Evolutionary conservation across 2,113 vertebrate species (phyloP), one percentile per base, ranked within the genome.

Genomic region (Sus scrofa): DNA sequence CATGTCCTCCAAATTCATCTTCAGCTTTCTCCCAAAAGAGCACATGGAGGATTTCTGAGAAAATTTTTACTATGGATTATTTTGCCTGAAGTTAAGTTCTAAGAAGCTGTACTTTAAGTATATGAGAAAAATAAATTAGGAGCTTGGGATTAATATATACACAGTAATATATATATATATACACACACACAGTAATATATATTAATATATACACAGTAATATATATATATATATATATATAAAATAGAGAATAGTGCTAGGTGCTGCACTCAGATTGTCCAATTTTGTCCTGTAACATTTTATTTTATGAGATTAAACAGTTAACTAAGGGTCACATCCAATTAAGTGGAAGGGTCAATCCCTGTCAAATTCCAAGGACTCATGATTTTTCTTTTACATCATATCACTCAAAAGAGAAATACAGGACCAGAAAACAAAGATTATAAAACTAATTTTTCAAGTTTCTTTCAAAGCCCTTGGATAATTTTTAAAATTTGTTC

Each of bases 51-150:
- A 1, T 58, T 96, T 82, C 89, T 0, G 13, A 94, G 54, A 74
- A 50, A 82, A 77, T 92, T 95, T 94, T 79, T 26, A 92, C 68
- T 62, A 62, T 0, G 0, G 68, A 97, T 98, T 70, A 96, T 79
- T 94, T 95, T 96, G 52, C 77, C 95, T 97, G 75, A 56, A 90
- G 96, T 90, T 63, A 86, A 95, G 62, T 44, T 71, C 13, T 60
- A 93, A 96, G 44, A 26, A 90, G 87, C 19, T 32, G 14, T 58
- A 37, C 34, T 86, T 86, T 54, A 95, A 85, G 14, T 39, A 82
- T 74, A 20, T 63, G 9, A 70, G 18, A 71, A 79, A 87, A 44
- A 39, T 37, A 71, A 24, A 44, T 44, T 44, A 44, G 44, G 44
- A 44, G 44, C 44, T 44, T 44, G 44, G 44, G 44, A 44, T 44